Base-by-base conservation (phyloP, 2,888 invertebrate species). In the Acanthosepion pharaonis region DNA sequence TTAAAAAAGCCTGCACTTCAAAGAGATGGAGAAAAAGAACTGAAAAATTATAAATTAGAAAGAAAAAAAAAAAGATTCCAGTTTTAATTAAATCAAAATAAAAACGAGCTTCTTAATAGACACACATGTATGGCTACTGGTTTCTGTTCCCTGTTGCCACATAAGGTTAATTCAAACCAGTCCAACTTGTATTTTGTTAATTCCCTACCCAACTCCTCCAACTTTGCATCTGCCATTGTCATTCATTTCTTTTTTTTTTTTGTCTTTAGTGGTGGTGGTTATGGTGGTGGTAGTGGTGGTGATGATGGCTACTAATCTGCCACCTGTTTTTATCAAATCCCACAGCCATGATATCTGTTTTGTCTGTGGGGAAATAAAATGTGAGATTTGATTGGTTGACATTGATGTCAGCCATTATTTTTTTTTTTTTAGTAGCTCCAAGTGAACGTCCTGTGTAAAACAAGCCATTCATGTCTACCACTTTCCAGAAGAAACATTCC, bases 291-390 rank as follows among this genome's bases (percentile, higher is more conserved):
- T 33, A 1, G 42, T 78, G 78, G n/a, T 78, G 78, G n/a, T 78
- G 78, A 11, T 33, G 33, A 33, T 33, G 78, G 78, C 33, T n/a
- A 33, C 15, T n/a, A n/a, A 78, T 11, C n/a, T 23, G 11, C 78
- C n/a, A n/a, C 78, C 78, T 78, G 78, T 78, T 78, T 78, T 78
- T 78, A 78, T 78, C 78, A 78, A 78, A 78, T 78, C 78, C n/a
- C 33, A 78, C n/a, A 78, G 78, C 78, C 78, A 78, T 33, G 78
- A 78, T 33, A 23, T 59, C 59, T 59, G 59, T 59, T 23, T 59
- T 59, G 59, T 59, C 59, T 59, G 23, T 59, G 23, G 59, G 59
- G 23, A 59, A 59, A 59, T 59, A 59, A 59, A 59, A 78, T 33
- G n/a, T n/a, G n/a, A n/a, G n/a, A 78, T 78, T 33, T 78, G n/a